These are phyloP conservation scores for Danio kyathit DNA, from an alignment of 2,797 vertebrate genomes.

Conservation along the genomic window DNA sequence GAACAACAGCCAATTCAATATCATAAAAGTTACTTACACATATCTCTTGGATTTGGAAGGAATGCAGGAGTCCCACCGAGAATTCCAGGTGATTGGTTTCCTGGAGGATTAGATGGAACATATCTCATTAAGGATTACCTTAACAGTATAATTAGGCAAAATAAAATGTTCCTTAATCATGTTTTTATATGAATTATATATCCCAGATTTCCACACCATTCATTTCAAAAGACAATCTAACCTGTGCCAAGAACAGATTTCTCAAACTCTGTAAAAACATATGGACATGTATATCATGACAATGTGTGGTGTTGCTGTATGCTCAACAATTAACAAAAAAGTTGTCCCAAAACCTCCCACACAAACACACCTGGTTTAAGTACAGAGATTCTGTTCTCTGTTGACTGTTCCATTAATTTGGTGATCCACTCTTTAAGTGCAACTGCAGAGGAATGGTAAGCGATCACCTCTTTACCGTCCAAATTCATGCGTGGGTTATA, in stretches of 20 bases:
- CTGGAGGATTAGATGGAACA: constrained; percentile 1
- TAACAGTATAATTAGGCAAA: background rate
- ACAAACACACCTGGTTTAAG: constrained; percentile 65
- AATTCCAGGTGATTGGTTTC: constrained; percentile 1
- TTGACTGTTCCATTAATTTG: constrained; percentile 66
- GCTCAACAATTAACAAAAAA: background rate
- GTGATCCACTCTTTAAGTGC: constrained; percentile 69
- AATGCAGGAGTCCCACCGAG: background rate
- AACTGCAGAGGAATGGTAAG: constrained; percentile 59
- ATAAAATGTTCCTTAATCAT: background rate
- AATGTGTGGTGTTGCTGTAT: background rate
- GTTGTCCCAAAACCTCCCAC: constrained; percentile 4
- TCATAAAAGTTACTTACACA: background rate
- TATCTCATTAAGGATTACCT: background rate
- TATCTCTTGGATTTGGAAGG: background rate
- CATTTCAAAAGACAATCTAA: constrained; percentile 1
- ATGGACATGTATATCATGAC: background rate
- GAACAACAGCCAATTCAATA: background rate
- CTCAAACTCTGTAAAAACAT: constrained; percentile 43
- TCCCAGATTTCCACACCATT: background rate
- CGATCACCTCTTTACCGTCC: constrained; percentile 69
- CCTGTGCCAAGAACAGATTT: background rate
- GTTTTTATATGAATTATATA: background rate
- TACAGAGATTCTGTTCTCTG: constrained; percentile 64
- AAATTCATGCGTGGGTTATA: constrained; percentile 71